Conservation (phyloP, 1,140 invertebrate species). For the Oppia nitens region DNA sequence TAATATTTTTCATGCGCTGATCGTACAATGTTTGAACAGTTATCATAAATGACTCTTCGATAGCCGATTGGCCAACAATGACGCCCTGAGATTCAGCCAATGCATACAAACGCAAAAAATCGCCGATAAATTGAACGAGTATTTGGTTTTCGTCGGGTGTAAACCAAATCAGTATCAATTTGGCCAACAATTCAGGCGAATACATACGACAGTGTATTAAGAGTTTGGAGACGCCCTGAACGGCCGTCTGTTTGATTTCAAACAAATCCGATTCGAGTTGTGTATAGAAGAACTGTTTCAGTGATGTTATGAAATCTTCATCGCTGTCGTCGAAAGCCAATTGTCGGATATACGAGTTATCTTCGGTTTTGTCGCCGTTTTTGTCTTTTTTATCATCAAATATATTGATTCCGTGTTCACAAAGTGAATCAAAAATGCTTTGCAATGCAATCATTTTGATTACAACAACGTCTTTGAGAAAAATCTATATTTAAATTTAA, state of each 20-base stretch:
- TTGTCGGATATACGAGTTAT: neutral
- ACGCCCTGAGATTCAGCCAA: neutral
- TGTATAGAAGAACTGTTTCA: neutral
- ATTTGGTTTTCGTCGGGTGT: neutral
- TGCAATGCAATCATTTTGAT: neutral
- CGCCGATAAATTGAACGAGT: conserved; percentile 6
- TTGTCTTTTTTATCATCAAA: conserved; percentile 3
- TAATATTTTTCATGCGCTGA: neutral
- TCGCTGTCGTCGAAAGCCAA: neutral
- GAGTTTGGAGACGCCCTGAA: conserved; percentile 11
- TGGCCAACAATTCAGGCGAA: conserved; percentile 1
- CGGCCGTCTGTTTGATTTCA: neutral
- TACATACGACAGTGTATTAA: conserved; percentile 2
- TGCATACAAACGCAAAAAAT: conserved; percentile 4
- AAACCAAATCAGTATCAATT: conserved; percentile 7
- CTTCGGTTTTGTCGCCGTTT: neutral
- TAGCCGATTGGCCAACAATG: conserved; percentile 2
- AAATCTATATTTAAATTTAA: neutral
- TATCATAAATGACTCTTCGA: conserved; percentile 3
- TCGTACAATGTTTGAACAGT: neutral
- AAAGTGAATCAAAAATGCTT: conserved; percentile 6
- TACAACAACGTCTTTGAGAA: neutral
- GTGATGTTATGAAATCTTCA: neutral
- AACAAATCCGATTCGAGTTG: neutral
- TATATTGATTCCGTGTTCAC: conserved; percentile 10